Evolutionary conservation across 2,113 vertebrate species (phyloP).

Genomic region (Polypterus senegalus): DNA sequence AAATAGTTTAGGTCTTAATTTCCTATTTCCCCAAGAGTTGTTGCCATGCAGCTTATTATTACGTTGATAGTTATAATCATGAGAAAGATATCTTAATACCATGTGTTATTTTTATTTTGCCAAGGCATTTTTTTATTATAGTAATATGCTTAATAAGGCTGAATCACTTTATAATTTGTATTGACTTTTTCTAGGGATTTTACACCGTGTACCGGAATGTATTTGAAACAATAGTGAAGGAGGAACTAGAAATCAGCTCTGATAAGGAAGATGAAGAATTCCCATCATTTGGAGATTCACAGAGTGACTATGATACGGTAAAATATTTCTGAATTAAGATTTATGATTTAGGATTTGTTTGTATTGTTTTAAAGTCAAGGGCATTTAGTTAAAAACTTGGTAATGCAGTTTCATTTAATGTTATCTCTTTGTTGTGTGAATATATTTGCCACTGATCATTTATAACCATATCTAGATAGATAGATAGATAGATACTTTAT

Average conservation of each 20-base stretch:
- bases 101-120: too few relatives aligned
- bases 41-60: too few relatives aligned
- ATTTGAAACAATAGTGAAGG: constrained; percentile 77
- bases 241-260: constrained; percentile 66
- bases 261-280: constrained; percentile 60
- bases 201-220: constrained; percentile 74
- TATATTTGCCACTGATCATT: too few relatives aligned
- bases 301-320: constrained; percentile 87
- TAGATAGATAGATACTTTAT: too few relatives aligned
- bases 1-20: too few relatives aligned
- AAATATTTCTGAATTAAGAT: constrained; percentile 9
- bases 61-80: too few relatives aligned
- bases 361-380: not conserved
- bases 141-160: not conserved
- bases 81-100: too few relatives aligned
- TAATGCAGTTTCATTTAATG: too few relatives aligned
- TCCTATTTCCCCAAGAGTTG: too few relatives aligned
- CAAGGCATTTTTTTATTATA: not conserved
- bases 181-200: constrained; percentile 62
- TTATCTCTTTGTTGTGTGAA: too few relatives aligned
- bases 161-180: not conserved
- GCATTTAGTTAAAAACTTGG: too few relatives aligned
- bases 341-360: not conserved
- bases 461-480: too few relatives aligned
- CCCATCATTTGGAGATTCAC: constrained; percentile 75